Conservation (phyloP, 2,113 vertebrate genomes). For the Tympanuchus pallidicinctus region DNA sequence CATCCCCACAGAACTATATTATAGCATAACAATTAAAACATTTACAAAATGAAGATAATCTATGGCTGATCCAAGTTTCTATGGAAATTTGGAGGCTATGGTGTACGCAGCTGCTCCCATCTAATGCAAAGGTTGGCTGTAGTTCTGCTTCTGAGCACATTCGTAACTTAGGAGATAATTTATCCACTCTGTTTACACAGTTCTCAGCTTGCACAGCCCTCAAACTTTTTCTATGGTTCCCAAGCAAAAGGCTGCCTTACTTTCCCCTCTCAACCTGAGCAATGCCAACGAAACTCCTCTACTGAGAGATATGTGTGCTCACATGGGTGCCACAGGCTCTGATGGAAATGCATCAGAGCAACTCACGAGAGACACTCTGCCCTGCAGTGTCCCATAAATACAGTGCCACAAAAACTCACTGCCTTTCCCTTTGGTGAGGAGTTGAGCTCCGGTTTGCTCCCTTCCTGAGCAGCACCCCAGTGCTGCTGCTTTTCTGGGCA, state of each 20-base stretch:
- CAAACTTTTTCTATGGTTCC: background rate
- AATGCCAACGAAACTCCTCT: background rate
- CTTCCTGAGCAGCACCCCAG: background rate
- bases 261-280: background rate
- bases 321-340: fast-evolving
- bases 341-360: background rate
- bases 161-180: slow-evolving; percentile 44
- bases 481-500: background rate
- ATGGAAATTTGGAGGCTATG: slow-evolving; percentile 64
- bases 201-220: slow-evolving; percentile 35
- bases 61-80: slow-evolving; percentile 66
- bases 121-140: slow-evolving; percentile 61
- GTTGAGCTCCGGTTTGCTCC: background rate
- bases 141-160: slow-evolving; percentile 26
- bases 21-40: slow-evolving; percentile 62
- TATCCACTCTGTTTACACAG: slow-evolving; percentile 48
- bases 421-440: fast-evolving
- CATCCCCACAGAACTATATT: background rate
- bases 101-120: slow-evolving; percentile 58
- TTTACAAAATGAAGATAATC: slow-evolving; percentile 60
- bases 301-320: background rate
- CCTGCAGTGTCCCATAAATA: too few species aligned
- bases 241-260: background rate
- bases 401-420: fast-evolving
- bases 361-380: background rate